phyloP scores from a whole-genome alignment of 1,140 invertebrate species.

The Danaus melanippus region DNA sequence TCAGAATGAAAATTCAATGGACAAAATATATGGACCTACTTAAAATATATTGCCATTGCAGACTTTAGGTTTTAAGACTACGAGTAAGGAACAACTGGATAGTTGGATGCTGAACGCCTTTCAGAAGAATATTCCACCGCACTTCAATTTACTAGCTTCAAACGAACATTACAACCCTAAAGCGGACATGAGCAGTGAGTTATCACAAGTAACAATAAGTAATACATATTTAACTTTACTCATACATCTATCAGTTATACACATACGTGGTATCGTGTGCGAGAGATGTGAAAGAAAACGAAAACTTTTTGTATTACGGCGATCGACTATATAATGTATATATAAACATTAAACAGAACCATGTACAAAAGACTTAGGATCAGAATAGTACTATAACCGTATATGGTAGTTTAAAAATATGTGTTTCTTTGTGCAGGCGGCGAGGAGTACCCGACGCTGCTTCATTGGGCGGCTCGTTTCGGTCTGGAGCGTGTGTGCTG shows the following conservation, averaged over 20 bases:
- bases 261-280: no score
- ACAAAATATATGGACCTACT: neutral
- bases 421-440: conserved; percentile 66
- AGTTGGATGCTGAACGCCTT: conserved; percentile 85
- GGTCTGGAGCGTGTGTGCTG: conserved; percentile 87
- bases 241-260: no score
- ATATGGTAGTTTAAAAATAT: no score
- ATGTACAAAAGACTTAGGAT: no score
- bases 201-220: no score
- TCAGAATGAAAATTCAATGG: neutral
- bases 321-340: no score
- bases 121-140: conserved; percentile 84
- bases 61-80: conserved; percentile 84
- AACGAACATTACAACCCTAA: conserved; percentile 69
- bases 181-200: conserved; percentile 63
- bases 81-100: conserved; percentile 84
- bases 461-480: conserved; percentile 90
- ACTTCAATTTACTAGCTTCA: conserved; percentile 82
- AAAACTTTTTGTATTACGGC: no score
- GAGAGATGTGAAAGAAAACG: no score
- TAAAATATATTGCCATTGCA: conserved; percentile 49
- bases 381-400: no score
- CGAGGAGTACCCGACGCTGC: conserved; percentile 88
- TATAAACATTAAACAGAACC: no score
- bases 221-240: no score